Evolutionary conservation across 2,797 vertebrate species (phyloP), one percentile per base, ranked within the genome.

Genomic region (Hippopotamyrus pictus): DNA sequence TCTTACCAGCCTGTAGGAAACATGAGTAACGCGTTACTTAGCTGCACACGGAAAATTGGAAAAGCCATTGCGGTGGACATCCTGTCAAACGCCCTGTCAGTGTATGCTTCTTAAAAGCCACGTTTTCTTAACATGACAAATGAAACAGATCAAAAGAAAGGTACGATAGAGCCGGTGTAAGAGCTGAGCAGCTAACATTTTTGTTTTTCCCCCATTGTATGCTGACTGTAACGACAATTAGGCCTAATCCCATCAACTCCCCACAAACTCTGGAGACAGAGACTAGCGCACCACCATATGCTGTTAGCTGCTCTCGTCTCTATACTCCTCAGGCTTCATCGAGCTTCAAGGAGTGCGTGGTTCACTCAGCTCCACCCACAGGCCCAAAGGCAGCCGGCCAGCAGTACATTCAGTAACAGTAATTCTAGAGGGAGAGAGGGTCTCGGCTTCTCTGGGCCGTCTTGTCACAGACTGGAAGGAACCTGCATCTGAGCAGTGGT

Each of bases 121-220:
- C 65, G 73, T 90, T 82, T 87, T 76, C 65, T 53, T 57, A 25
- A 37, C 37, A 12, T 89, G 84, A 82, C 76, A 57, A 89, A 89
- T 48, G 14, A 87, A 87, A 33, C 84, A 54, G 46, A 89, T 50
- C 59, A 33, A 82, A 69, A 33, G 12, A 17, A 82, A 8, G 48
- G 69, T 51, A 22, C 12, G 12, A 29, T 59, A 25, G 83, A 57
- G 53, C 86, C 37, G 41, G 17, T 17, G 8, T 46, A 11, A 46
- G 76, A 82, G 41, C 9, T n/a, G 17, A 82, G 76, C 12, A 22
- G 41, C 76, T 46, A 46, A 19, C 76, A 44, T 82, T 82, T 82
- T n/a, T 44, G 76, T n/a, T 82, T 46, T 22, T 8, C 76, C 41
- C 76, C 41, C 6, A 46, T 82, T 82, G 46, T 44, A 44, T 82